Base-by-base conservation (phyloP, 2,113 vertebrate genomes). In the Peromyscus maniculatus region DNA sequence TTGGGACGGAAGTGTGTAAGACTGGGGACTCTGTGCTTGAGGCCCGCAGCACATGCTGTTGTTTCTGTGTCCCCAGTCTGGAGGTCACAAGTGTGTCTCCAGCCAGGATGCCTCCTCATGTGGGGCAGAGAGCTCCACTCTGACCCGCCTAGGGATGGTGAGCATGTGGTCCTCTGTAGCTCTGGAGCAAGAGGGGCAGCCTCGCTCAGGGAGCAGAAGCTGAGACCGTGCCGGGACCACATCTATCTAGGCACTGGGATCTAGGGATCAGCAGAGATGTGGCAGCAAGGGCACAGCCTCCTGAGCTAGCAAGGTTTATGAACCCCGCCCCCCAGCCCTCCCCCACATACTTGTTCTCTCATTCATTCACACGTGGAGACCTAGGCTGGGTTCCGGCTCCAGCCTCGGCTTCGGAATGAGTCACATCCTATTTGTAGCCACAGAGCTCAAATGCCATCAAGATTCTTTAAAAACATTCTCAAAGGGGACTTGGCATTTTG, bases 391-490 rank as follows among this genome's bases (percentile, higher is more conserved):
- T n/a, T 64, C 80, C 1, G 21, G 22, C 57, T 62, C 57, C 5
- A 9, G n/a, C 83, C 90, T 39, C 3, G 1, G 19, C 59, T 82
- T 67, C 64, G 13, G 39, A 77, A 77, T n/a, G 91, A 91, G 77
- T 94, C 59, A 96, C 59, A 39, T n/a, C 55, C 46, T 95, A 74
- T 89, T 84, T 82, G 64, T 4, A 33, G 77, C 43, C 86, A 83
- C 71, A 64, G 57, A 92, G 11, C 64, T 72, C 59, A 91, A 52
- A 84, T 16, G 26, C 57, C 33, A 31, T 66, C 21, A 74, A 90
- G 83, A 77, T 43, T 59, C n/a, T 71, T 49, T 39, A 64, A 55
- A 89, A 84, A 75, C 92, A 90, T 15, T 26, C 49, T 55, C 66
- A 31, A 28, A 74, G 55, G 43, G 33, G n/a, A 52, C 91, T 52